Evolutionary conservation across 2,888 invertebrate genomes (phyloP).

Genomic region (Chloroclysta siterata): DNA sequence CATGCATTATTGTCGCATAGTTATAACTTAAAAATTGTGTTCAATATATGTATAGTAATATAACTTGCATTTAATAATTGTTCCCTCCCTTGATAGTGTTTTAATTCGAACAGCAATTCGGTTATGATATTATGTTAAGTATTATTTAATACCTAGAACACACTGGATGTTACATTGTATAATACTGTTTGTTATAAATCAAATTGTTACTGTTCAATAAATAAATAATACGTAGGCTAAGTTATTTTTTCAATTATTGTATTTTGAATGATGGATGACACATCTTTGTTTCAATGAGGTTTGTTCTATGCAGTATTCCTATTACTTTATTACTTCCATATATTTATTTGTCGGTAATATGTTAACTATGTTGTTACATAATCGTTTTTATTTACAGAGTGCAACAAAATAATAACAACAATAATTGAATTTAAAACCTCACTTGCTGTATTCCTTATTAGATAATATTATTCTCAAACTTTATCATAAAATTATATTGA

Average conservation of each 20-base stretch:
- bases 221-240: constrained; percentile 46
- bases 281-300: constrained; percentile 29
- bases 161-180: constrained; percentile 58
- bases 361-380: constrained; percentile 29
- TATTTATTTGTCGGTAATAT: constrained; percentile 42
- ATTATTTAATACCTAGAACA: constrained; percentile 54
- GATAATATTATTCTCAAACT: constrained; percentile 24
- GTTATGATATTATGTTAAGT: constrained; percentile 61
- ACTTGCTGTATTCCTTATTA: constrained; percentile 13
- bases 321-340: constrained; percentile 33
- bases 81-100: constrained; percentile 52
- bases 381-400: constrained; percentile 2
- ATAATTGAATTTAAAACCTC: constrained; percentile 7
- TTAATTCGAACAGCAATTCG: constrained; percentile 52
- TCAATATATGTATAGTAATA: constrained; percentile 54
- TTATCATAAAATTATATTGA: constrained; percentile 15
- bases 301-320: constrained; percentile 43
- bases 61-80: constrained; percentile 64
- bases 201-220: constrained; percentile 57
- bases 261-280: constrained; percentile 32
- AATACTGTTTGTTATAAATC: constrained; percentile 47
- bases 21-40: constrained; percentile 59
- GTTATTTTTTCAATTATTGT: constrained; percentile 47
- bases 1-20: constrained; percentile 51
- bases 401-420: constrained; percentile 14